A percentile compares a stretch with the other conserved stretches of the same genome.
phyloP scores from a whole-genome alignment of 1,140 invertebrate genomes.

The Odontomachus brunneus region DNA sequence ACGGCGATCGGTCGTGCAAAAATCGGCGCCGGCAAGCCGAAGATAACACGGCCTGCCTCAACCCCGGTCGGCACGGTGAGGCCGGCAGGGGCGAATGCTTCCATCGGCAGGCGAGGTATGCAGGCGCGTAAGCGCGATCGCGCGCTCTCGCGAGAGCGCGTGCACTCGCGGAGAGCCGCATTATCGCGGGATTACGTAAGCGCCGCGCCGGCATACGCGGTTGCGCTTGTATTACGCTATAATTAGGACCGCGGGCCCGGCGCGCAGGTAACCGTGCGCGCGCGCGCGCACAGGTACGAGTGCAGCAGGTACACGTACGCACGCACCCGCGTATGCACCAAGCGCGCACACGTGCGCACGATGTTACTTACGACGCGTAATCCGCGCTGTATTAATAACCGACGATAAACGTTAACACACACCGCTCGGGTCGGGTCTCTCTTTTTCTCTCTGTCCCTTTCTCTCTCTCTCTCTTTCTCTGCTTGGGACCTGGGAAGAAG shows the following conservation, averaged over 20 bases:
- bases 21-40: too few relatives aligned
- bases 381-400: conserved; percentile 74
- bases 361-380: conserved; percentile 66
- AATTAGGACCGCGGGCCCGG: conserved; percentile 77
- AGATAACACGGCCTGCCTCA: too few relatives aligned
- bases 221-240: conserved; percentile 78
- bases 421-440: conserved; percentile 31
- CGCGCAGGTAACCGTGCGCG: conserved; percentile 67
- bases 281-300: background rate
- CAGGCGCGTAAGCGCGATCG: conserved; percentile 50
- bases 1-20: too few relatives aligned
- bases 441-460: too few relatives aligned
- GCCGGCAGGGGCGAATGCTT: conserved; percentile 68
- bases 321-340: too few relatives aligned
- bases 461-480: too few relatives aligned
- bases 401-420: conserved; percentile 72
- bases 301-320: background rate
- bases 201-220: conserved; percentile 65
- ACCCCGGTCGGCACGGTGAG: too few relatives aligned
- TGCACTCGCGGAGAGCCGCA: conserved; percentile 66
- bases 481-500: conserved; percentile 27
- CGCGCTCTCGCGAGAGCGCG: conserved; percentile 56
- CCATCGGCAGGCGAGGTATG: conserved; percentile 74
- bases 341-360: conserved; percentile 38
- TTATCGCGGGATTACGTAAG: conserved; percentile 80